A percentile compares a stretch with the other conserved stretches of the same genome.
Evolutionary conservation across 1,140 invertebrate genomes (phyloP).

Genomic region (Bombus turneri): DNA sequence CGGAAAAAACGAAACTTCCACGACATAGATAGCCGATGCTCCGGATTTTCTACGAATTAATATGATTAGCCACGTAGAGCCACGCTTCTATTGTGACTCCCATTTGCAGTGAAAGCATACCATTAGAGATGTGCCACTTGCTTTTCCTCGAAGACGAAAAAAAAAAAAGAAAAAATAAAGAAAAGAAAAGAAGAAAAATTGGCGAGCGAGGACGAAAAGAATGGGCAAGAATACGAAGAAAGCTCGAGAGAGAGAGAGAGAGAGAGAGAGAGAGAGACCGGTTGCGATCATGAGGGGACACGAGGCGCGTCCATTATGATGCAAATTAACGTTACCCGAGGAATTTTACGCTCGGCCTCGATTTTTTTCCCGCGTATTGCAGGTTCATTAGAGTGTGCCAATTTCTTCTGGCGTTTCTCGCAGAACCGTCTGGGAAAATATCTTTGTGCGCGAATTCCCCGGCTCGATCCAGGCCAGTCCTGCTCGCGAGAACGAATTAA

Average conservation of each 20-base stretch:
- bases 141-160: constrained; percentile 11
- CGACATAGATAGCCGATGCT: background rate
- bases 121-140: constrained; percentile 46
- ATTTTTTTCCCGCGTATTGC: constrained; percentile 44
- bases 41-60: constrained; percentile 25
- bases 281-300: background rate
- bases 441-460: constrained; percentile 39
- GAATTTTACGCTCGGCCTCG: constrained; percentile 57
- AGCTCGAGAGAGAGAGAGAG: background rate
- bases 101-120: constrained; percentile 32
- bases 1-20: constrained; percentile 12
- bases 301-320: constrained; percentile 40
- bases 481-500: constrained; percentile 39
- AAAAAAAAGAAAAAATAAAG: background rate
- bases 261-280: background rate
- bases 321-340: constrained; percentile 53
- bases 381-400: constrained; percentile 57
- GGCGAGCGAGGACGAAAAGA: background rate
- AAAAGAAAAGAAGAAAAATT: background rate
- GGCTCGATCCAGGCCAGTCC: constrained; percentile 30
- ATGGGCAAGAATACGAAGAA: too few relatives aligned
- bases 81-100: constrained; percentile 17
- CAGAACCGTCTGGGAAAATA: constrained; percentile 48
- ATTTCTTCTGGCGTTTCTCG: constrained; percentile 44
- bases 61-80: constrained; percentile 14